Evolutionary conservation across 2,888 invertebrate genomes (phyloP).

Genomic region (Dynastes hyllus): DNA sequence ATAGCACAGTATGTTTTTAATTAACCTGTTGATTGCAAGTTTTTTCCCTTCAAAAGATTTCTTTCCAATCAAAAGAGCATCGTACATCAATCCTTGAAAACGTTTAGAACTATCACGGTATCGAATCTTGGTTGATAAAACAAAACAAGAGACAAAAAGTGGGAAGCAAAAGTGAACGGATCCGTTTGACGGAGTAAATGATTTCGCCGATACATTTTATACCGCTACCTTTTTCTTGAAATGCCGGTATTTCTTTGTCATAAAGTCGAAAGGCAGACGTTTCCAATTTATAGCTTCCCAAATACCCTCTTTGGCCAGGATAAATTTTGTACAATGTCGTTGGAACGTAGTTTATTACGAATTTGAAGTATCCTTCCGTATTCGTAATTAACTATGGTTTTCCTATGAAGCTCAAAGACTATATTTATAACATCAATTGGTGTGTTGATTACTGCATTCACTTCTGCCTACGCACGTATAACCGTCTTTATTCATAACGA

Average conservation of each 20-base stretch:
- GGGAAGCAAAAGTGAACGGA: neutral
- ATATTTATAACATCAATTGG: too few species aligned
- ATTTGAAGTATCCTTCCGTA: too few species aligned
- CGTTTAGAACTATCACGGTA: neutral
- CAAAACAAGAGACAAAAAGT: conserved; percentile 12
- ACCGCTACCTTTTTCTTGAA: conserved; percentile 3
- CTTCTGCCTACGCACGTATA: too few species aligned
- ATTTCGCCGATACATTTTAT: conserved; percentile 7
- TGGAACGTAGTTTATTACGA: neutral
- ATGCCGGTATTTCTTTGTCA: conserved; percentile 11
- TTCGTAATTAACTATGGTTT: too few species aligned
- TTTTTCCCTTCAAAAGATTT: too few species aligned
- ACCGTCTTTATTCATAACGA: too few species aligned
- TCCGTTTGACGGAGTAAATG: conserved; percentile 25
- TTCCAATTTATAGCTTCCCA: conserved; percentile 29
- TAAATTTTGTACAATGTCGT: conserved; percentile 11
- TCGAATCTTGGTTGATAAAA: conserved; percentile 5
- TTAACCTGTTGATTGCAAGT: too few species aligned
- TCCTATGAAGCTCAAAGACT: too few species aligned
- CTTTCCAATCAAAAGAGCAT: too few species aligned
- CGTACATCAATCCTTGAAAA: too few species aligned
- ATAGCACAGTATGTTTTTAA: too few species aligned
- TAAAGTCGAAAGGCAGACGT: conserved; percentile 25
- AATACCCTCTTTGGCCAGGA: conserved; percentile 8
- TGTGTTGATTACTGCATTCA: too few species aligned